Conservation (phyloP, 1,140 invertebrate genomes). For the Thaumetopoea pityocampa region DNA sequence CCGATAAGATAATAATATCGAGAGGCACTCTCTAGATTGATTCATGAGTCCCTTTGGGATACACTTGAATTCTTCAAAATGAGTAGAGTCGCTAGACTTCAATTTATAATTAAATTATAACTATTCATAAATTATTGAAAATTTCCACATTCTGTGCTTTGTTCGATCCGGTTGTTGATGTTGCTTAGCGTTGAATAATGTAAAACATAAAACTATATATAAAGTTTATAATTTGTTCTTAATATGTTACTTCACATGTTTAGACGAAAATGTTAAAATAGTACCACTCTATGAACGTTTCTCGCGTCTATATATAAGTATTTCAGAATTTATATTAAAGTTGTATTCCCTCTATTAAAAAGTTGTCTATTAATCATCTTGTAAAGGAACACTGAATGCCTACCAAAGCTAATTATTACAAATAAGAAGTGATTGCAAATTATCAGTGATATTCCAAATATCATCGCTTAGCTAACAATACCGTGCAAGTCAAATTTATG, state of each 20-base stretch:
- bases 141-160: conserved; percentile 53
- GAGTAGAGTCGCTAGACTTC: conserved; percentile 70
- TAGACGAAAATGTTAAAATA: conserved; percentile 66
- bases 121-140: conserved; percentile 47
- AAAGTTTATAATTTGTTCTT: conserved; percentile 54
- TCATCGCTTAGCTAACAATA: too few species aligned
- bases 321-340: conserved; percentile 57
- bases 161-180: conserved; percentile 53
- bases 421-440: conserved; percentile 51
- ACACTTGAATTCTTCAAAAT: conserved; percentile 18
- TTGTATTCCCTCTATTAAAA: conserved; percentile 49
- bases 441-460: conserved; percentile 56
- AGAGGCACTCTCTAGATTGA: too few species aligned
- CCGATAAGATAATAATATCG: too few species aligned
- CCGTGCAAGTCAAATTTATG: too few species aligned
- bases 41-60: conserved; percentile 3
- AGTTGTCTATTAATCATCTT: conserved; percentile 62
- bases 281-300: conserved; percentile 48
- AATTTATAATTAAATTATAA: conserved; percentile 58
- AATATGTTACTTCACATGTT: conserved; percentile 66
- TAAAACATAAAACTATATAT: conserved; percentile 54
- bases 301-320: conserved; percentile 47
- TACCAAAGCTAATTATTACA: conserved; percentile 38
- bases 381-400: conserved; percentile 53
- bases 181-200: conserved; percentile 66